These are phyloP conservation scores for Gastracanthus pulcherrimus DNA, from an alignment of 2,888 invertebrate genomes.

Conservation along the genomic window DNA sequence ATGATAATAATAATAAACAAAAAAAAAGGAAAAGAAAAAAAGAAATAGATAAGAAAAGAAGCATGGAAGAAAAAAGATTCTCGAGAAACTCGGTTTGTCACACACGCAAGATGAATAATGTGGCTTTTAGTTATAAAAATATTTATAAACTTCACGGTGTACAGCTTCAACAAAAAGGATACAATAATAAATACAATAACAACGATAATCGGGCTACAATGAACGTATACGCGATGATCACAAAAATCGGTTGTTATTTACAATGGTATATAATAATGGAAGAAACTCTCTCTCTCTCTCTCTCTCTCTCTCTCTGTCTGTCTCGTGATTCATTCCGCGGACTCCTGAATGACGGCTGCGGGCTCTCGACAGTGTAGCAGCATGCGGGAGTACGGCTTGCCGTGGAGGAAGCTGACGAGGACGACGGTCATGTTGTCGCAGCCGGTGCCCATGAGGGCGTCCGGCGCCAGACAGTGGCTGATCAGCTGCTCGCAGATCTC, in stretches of 20 bases:
- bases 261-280: conserved; percentile 43
- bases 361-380: conserved; percentile 41
- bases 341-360: conserved; percentile 41
- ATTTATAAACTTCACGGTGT: conserved; percentile 66
- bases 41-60: no score
- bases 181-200: conserved; percentile 62
- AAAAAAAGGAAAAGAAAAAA: no score
- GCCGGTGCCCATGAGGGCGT: conserved; percentile 97
- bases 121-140: conserved; percentile 66
- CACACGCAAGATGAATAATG: conserved; percentile 29
- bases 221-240: conserved; percentile 53
- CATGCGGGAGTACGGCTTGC: conserved; percentile 77
- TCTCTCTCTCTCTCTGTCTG: no score
- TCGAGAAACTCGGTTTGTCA: conserved; percentile 41
- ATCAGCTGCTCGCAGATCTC: conserved; percentile 97
- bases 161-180: conserved; percentile 61
- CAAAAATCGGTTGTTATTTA: conserved; percentile 55
- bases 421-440: conserved; percentile 99
- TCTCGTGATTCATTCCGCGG: conserved; percentile 36
- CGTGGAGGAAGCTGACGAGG: conserved; percentile 87
- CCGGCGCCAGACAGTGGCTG: conserved; percentile 96
- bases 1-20: no score
- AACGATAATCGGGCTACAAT: conserved; percentile 60
- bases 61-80: conserved; percentile 49
- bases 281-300: no score